Base-by-base conservation (phyloP, 1,140 invertebrate species). In the Ceratina calcarata region DNA sequence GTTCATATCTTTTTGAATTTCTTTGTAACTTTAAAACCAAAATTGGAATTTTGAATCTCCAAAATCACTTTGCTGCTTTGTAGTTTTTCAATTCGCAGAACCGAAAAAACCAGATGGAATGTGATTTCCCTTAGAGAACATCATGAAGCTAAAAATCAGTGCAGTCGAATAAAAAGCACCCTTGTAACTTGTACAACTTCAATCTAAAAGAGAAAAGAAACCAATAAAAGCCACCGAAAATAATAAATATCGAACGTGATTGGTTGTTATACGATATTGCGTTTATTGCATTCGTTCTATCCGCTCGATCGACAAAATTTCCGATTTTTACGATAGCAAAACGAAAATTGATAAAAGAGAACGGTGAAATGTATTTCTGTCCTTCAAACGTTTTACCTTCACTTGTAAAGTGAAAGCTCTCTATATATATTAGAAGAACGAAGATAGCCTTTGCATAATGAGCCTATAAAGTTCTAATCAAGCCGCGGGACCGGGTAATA, bases 121-220 rank as follows among this genome's bases (percentile, higher is more conserved):
- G 37, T 24, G 32, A 55, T 60, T 81, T 51, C 74, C 69, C n/a
- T 69, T 58, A 62, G 64, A 62, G 64, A 60, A 73, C 51, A 55
- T 58, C 51, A 49, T 51, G 49, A 53, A 32, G 75, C 67, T 60
- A 73, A 65, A 79, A 78, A 83, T 81, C 79, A 78, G n/a, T 69
- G 68, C 51, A 27, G 45, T 78, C 64, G 62, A 81, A 62, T 37
- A 68, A 83, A 70, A 60, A 72, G 68, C 64, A 58, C 51, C 62
- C 51, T 64, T 16, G n/a, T 51, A 51, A 45, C 24, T 66, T 20
- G 24, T 72, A 24, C n/a, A 20, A 61, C 53, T 58, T 72, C 58
- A 58, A 37, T 45, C 18, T 55, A 55, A n/a, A 32, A 18, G n/a
- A 62, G 55, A 45, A 49, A 68, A 72, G 49, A 12, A 51, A 67